A percentile compares a stretch with the other conserved stretches of the same genome.
phyloP scores from a whole-genome alignment of 2,888 invertebrate genomes.

The Tortrix viridana region DNA sequence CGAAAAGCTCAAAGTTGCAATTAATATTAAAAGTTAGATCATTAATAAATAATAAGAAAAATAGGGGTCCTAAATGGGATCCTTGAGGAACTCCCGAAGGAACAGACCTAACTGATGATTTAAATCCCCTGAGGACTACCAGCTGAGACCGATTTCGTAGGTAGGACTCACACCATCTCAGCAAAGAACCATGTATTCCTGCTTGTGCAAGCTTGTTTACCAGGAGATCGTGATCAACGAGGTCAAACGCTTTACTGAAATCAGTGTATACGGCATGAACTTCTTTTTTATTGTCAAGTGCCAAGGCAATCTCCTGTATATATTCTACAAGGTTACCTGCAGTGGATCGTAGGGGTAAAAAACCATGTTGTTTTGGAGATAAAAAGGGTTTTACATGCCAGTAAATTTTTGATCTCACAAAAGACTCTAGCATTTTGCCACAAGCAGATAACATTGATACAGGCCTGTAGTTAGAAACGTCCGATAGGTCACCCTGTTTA shows the following conservation, averaged over 20 bases:
- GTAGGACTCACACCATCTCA: slow-evolving; percentile 27
- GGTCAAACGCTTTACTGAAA: slow-evolving; percentile 26
- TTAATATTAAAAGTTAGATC: slow-evolving; percentile 2
- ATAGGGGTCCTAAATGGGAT: slow-evolving; percentile 18
- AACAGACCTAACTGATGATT: slow-evolving; percentile 6
- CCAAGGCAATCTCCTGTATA: too few relatives aligned
- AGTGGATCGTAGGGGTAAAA: too few relatives aligned
- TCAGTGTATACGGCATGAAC: too few relatives aligned
- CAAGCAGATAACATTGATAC: too few relatives aligned
- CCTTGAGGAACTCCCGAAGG: slow-evolving; percentile 31
- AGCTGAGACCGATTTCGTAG: slow-evolving; percentile 8
- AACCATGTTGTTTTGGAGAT: too few relatives aligned
- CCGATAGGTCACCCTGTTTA: too few relatives aligned
- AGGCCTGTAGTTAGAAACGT: too few relatives aligned
- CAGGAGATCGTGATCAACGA: slow-evolving; percentile 17
- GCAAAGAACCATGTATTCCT: slow-evolving; percentile 18
- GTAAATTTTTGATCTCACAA: too few relatives aligned
- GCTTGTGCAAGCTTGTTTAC: slow-evolving; percentile 1
- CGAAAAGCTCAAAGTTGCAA: background rate
- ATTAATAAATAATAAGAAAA: slow-evolving; percentile 26
- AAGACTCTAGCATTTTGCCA: too few relatives aligned
- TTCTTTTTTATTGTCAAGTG: too few relatives aligned
- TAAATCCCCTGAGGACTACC: slow-evolving; percentile 16
- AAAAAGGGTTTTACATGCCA: too few relatives aligned
- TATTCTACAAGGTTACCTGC: too few relatives aligned